Evolutionary conservation across 2,113 vertebrate genomes (phyloP).

Genomic region (Ibidorhyncha struthersii): DNA sequence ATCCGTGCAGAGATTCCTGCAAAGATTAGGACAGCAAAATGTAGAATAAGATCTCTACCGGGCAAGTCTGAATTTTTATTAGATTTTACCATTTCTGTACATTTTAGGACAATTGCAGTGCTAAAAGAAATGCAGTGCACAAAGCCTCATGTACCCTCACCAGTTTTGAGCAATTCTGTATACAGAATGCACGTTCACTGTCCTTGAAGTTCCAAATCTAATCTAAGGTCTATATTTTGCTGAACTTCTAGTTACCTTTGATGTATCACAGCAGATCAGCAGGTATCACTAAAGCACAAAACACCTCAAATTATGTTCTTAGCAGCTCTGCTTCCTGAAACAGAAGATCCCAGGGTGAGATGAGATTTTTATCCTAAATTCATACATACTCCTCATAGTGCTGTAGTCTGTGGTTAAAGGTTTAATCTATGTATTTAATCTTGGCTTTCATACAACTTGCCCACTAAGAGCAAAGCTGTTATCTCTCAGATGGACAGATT

Average conservation of each 20-base stretch:
- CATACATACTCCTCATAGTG: not conserved
- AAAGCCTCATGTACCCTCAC: not conserved
- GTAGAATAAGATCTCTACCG: not conserved
- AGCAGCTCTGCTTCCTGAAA: not conserved
- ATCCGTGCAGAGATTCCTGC: not conserved
- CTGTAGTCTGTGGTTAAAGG: not conserved
- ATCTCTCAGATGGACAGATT: not conserved
- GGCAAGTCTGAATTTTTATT: not conserved
- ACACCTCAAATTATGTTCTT: not conserved
- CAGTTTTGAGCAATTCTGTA: not conserved
- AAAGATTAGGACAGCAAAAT: not conserved
- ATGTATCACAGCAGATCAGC: not conserved
- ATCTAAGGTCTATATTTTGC: not conserved
- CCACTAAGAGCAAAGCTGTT: not conserved
- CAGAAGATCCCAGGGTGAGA: not conserved
- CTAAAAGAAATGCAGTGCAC: not conserved
- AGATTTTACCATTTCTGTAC: not conserved
- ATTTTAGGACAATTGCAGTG: not conserved
- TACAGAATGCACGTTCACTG: not conserved
- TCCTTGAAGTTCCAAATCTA: not conserved
- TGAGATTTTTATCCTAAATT: not conserved
- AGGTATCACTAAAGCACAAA: not conserved
- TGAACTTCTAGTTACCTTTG: not conserved
- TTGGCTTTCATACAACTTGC: not conserved
- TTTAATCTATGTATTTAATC: not conserved